These are phyloP conservation scores for Trilocha varians DNA, from an alignment of 2,888 invertebrate species.

Conservation along the genomic window DNA sequence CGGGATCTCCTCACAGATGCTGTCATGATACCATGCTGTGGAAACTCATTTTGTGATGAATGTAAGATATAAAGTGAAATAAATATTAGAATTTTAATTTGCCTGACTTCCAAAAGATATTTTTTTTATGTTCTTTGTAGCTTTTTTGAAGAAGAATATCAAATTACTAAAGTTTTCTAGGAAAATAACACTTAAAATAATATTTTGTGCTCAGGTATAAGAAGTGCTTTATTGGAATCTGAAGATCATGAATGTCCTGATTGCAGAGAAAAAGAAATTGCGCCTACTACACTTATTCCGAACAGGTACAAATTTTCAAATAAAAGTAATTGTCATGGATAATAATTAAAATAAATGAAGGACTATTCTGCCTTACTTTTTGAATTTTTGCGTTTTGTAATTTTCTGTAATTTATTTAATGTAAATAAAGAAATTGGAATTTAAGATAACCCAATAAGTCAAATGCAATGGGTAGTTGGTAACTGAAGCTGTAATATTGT, in stretches of 20 bases:
- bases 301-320: slow-evolving; percentile 68
- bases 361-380: too few species aligned
- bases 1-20: slow-evolving; percentile 94
- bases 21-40: slow-evolving; percentile 98
- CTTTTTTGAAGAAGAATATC: too few species aligned
- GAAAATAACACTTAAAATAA: slow-evolving; percentile 4
- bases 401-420: too few species aligned
- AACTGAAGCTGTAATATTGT: slow-evolving; percentile 5
- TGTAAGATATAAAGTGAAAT: slow-evolving; percentile 68
- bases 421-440: too few species aligned
- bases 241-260: slow-evolving; percentile 97
- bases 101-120: too few species aligned
- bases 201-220: slow-evolving; percentile 76
- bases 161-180: too few species aligned
- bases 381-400: too few species aligned
- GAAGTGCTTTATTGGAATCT: slow-evolving; percentile 89
- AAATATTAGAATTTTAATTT: neutral
- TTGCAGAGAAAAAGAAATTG: slow-evolving; percentile 93
- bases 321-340: neutral
- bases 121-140: too few species aligned
- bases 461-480: neutral
- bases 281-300: slow-evolving; percentile 93
- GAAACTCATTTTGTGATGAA: slow-evolving; percentile 98
- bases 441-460: neutral
- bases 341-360: neutral